A percentile compares a stretch with the other conserved stretches of the same genome.
Evolutionary conservation across 23 tunicate species (phyloP).

Genomic region (Corella eumyota): DNA sequence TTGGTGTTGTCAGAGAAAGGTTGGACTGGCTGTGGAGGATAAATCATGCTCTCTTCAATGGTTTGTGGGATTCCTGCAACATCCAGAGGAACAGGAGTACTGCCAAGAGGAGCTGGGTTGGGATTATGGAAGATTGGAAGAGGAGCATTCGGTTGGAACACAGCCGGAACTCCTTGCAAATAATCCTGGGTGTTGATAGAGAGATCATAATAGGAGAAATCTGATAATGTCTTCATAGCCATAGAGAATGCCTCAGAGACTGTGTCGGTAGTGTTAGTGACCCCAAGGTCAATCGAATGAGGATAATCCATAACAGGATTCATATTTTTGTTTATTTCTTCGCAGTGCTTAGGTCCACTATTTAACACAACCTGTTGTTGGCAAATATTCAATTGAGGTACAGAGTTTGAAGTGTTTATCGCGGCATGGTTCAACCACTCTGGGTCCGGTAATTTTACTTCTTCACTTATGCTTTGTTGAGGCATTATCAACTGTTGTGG

Average conservation of each 20-base stretch:
- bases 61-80: background rate
- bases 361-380: too few relatives aligned
- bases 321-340: too few relatives aligned
- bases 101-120: slow-evolving; percentile 8
- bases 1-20: background rate
- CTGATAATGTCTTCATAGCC: slow-evolving; percentile 81
- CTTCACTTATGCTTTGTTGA: too few relatives aligned
- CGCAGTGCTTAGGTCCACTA: too few relatives aligned
- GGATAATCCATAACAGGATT: too few relatives aligned
- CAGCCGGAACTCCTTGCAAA: slow-evolving; percentile 15
- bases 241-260: slow-evolving; percentile 75
- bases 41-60: background rate
- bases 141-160: slow-evolving; percentile 34
- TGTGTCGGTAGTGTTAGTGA: slow-evolving; percentile 3
- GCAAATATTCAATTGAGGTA: too few relatives aligned
- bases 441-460: too few relatives aligned
- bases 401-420: too few relatives aligned
- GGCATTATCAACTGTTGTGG: too few relatives aligned
- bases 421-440: too few relatives aligned
- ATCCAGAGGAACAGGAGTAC: background rate
- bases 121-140: slow-evolving; percentile 43
- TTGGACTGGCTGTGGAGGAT: background rate
- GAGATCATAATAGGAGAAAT: slow-evolving; percentile 62
- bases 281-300: too few relatives aligned
- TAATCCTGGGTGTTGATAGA: slow-evolving; percentile 12